Conservation (phyloP, 2,797 vertebrate species). For the Masticophis lateralis region DNA sequence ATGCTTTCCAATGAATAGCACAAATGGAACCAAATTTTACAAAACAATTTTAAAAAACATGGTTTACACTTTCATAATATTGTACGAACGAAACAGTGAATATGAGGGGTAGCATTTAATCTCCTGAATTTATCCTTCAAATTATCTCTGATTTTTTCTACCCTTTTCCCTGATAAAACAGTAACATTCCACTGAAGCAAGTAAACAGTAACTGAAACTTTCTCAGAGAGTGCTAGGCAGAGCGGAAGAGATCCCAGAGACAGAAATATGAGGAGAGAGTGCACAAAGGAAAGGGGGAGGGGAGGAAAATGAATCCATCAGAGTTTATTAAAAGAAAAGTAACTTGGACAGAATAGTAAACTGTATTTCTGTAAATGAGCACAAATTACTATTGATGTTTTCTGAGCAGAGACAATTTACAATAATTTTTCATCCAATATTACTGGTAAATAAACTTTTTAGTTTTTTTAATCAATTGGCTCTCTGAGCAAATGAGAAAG, state of each 20-base stretch:
- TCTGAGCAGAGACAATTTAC: background rate
- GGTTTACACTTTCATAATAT: background rate
- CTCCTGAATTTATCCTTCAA: background rate
- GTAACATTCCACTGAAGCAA: background rate
- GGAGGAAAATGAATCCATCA: background rate
- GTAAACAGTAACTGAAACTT: background rate
- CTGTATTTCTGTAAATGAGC: background rate
- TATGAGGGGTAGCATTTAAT: background rate
- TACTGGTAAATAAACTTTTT: background rate
- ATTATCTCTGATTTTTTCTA: background rate
- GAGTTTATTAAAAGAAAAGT: background rate
- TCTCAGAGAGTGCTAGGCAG: background rate
- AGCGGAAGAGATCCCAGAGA: background rate
- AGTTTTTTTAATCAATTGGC: background rate
- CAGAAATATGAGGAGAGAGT: background rate
- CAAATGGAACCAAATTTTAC: background rate
- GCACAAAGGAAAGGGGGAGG: background rate
- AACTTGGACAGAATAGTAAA: background rate
- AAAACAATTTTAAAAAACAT: background rate
- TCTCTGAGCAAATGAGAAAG: background rate
- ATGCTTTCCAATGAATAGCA: background rate
- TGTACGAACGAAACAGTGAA: background rate
- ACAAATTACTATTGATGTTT: background rate
- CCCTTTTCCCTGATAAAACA: background rate
- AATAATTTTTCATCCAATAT: background rate